Conservation (phyloP, 2,113 vertebrate species). For the Etheostoma cragini region DNA sequence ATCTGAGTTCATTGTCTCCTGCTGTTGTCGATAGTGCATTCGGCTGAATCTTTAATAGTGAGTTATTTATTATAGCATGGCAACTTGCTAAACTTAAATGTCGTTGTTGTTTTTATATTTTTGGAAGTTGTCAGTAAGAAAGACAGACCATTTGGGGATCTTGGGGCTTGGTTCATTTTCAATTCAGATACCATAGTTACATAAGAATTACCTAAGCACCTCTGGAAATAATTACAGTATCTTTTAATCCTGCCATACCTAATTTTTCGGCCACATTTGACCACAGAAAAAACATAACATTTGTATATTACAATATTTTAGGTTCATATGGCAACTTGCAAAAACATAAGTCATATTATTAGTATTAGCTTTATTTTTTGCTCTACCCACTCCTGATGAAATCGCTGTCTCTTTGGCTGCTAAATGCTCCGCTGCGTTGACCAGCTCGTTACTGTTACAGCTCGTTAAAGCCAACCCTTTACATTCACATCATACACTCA, state of each 20-base stretch:
- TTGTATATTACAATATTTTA: too few relatives aligned
- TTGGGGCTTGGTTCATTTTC: background rate
- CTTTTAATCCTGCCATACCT: too few relatives aligned
- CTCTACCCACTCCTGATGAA: too few relatives aligned
- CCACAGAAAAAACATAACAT: too few relatives aligned
- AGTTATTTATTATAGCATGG: background rate
- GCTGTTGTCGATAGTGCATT: background rate
- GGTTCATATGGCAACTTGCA: too few relatives aligned
- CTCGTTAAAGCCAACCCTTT: too few relatives aligned
- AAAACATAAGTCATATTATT: background rate
- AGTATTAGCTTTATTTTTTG: background rate
- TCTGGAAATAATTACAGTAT: too few relatives aligned
- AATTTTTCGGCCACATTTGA: too few relatives aligned
- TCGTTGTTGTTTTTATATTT: background rate
- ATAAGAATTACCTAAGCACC: too few relatives aligned
- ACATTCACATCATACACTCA: background rate
- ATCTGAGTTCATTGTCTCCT: constrained; percentile 22
- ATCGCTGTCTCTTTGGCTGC: too few relatives aligned
- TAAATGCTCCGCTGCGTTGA: background rate
- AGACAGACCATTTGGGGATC: background rate
- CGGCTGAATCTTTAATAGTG: constrained; percentile 6
- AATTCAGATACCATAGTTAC: background rate
- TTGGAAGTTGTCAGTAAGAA: background rate
- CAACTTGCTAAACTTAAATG: background rate
- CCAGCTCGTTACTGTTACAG: background rate